Evolutionary conservation across 1,140 invertebrate genomes (phyloP).

Genomic region (Leptoteleia sp.): DNA sequence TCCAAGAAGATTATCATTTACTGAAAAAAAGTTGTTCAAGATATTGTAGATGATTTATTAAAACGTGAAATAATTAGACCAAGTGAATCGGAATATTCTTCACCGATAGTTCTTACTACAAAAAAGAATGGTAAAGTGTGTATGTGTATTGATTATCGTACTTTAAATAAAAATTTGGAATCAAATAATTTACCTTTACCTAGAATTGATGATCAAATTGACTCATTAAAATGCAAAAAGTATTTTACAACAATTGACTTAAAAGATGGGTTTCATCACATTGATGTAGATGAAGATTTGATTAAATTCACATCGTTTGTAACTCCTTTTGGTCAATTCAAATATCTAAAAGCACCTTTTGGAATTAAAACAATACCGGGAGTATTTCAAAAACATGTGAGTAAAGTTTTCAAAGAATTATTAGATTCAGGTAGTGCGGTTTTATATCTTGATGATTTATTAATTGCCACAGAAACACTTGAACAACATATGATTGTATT

Average conservation of each 20-base stretch:
- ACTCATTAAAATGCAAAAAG: conserved; percentile 3
- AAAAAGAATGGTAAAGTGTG: conserved; percentile 25
- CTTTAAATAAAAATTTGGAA: conserved; percentile 17
- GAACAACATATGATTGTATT: conserved; percentile 16
- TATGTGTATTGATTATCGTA: conserved; percentile 33
- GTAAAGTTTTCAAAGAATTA: conserved; percentile 8
- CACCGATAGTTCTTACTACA: conserved; percentile 8
- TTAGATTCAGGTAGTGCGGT: conserved; percentile 3
- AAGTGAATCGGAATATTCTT: conserved; percentile 20
- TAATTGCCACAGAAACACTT: conserved; percentile 16
- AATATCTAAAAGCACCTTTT: conserved; percentile 20
- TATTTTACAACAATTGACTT: conserved; percentile 25
- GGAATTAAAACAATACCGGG: conserved; percentile 9
- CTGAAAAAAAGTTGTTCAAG: conserved; percentile 23
- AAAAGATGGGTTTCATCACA: conserved; percentile 19
- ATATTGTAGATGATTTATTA: conserved; percentile 18
- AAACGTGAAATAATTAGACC: conserved; percentile 6
- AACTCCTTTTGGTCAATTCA: conserved; percentile 17
- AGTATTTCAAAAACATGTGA: conserved; percentile 29
- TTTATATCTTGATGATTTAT: conserved; percentile 36
- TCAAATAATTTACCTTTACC: conserved; percentile 34
- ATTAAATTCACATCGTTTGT: conserved; percentile 17
- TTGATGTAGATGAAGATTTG: conserved; percentile 8
- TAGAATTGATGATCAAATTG: conserved; percentile 21
- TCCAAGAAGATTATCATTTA: conserved; percentile 8